These are phyloP conservation scores for Hydrozoanthus gracilis DNA, from an alignment of 92 coral and sea anemone genomes.

Conservation along the genomic window DNA sequence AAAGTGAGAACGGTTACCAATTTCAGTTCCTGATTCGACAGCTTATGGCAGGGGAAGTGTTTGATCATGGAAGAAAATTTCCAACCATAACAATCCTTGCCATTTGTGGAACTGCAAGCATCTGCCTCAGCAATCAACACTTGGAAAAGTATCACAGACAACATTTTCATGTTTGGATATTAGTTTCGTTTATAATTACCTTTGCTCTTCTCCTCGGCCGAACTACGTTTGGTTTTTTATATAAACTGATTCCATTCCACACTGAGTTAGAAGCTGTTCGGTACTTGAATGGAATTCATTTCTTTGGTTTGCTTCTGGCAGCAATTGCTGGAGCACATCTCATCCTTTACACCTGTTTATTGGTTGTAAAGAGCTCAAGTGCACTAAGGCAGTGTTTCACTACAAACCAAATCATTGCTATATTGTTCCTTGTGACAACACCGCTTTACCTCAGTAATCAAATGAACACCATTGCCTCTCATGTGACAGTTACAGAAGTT, in stretches of 20 bases:
- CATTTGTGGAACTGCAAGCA: slow-evolving; percentile 53
- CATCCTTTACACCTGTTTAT: slow-evolving; percentile 50
- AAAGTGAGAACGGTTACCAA: slow-evolving; percentile 55
- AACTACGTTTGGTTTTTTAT: slow-evolving; percentile 65
- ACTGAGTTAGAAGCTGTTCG: slow-evolving; percentile 72
- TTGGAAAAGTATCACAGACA: slow-evolving; percentile 19
- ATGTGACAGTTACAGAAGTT: slow-evolving; percentile 63
- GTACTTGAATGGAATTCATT: slow-evolving; percentile 73
- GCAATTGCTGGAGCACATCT: slow-evolving; percentile 53
- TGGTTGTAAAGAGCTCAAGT: slow-evolving; percentile 37
- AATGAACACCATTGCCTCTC: slow-evolving; percentile 41
- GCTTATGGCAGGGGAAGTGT: slow-evolving; percentile 68
- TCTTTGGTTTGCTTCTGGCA: slow-evolving; percentile 66
- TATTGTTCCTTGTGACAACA: slow-evolving; percentile 46
- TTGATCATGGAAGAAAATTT: slow-evolving; percentile 63
- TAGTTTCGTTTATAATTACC: slow-evolving; percentile 46
- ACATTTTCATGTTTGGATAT: slow-evolving; percentile 57
- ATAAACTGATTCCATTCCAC: slow-evolving; percentile 75
- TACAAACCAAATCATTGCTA: slow-evolving; percentile 31
- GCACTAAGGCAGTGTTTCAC: slow-evolving; percentile 25
- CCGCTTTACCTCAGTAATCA: slow-evolving; percentile 63
- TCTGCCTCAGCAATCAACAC: slow-evolving; percentile 45
- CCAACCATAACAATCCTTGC: slow-evolving; percentile 66
- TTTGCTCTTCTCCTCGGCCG: slow-evolving; percentile 68
- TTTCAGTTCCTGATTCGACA: slow-evolving; percentile 55